phyloP scores from a whole-genome alignment of 2,797 vertebrate species.

The Microtus obscurus region DNA sequence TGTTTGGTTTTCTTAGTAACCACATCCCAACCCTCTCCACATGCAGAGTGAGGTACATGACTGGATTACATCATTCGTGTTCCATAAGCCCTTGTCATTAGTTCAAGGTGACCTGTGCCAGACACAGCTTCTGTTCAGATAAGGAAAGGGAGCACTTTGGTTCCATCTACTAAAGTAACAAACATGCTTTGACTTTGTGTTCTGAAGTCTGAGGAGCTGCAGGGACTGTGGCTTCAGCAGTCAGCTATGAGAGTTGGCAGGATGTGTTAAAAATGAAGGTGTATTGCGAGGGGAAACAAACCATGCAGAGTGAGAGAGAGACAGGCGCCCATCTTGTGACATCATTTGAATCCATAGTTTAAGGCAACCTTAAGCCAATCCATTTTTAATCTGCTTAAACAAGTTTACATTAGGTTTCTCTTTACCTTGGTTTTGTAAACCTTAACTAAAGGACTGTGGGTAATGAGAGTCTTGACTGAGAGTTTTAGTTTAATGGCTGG shows the following conservation, averaged over 20 bases:
- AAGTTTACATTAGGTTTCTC: slow-evolving; percentile 41
- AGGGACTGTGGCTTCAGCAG: not conserved
- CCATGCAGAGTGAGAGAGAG: not conserved
- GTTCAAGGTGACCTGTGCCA: not conserved
- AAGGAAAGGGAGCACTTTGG: not conserved
- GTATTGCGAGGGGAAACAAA: not conserved
- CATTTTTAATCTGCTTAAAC: slow-evolving; percentile 44
- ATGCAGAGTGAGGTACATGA: not conserved
- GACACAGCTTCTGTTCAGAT: not conserved
- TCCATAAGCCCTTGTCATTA: not conserved
- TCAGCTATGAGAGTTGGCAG: not conserved
- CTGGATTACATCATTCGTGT: not conserved
- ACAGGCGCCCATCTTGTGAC: not conserved
- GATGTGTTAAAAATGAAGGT: not conserved
- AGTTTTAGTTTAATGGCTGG: not conserved
- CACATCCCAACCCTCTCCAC: not conserved
- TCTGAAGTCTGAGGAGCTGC: not conserved
- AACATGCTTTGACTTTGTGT: not conserved
- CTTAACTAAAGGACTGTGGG: not conserved
- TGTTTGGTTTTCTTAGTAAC: not conserved
- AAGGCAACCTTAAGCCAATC: not conserved
- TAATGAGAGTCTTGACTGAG: not conserved
- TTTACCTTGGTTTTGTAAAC: not conserved
- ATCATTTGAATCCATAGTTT: not conserved
- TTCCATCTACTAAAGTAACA: not conserved